Evolutionary conservation across 2,797 vertebrate species (phyloP), one percentile per base, ranked within the genome.

Genomic region (Arrhamphus sclerolepis): DNA sequence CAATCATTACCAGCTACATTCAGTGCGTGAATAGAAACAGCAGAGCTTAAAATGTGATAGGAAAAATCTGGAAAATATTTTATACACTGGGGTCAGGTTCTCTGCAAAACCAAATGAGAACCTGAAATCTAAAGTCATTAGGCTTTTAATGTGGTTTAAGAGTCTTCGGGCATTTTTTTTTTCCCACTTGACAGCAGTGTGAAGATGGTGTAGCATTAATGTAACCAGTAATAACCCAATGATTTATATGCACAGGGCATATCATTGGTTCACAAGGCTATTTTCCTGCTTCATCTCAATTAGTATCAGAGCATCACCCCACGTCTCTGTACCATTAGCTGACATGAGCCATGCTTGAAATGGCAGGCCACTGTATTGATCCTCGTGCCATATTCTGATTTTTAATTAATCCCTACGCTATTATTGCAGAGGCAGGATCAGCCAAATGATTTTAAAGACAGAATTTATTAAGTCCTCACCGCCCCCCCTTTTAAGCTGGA

Each of bases 401-500:
- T n/a, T 46, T 16, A 62, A 50, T 62, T 56, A 48, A 52, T 51
- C 43, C 31, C 43, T 54, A 13, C 31, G n/a, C 24, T 41, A 4
- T 49, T 14, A 41, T 31, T 14, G 21, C 42, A 41, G 28, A 24
- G 28, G 41, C 41, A 16, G 28, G 24, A 49, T 72, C 60, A 43
- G 53, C 7, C 20, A 20, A 54, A 63, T 28, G 53, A 67, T 70
- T 83, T 77, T 41, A 69, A 26, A 60, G 56, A 52, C 57, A 62
- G 42, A 72, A 60, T 74, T 26, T 53, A 58, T 88, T 72, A 85
- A 82, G 80, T 26, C 24, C 24, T 26, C 24, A 26, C 24, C 6
- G 24, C 24, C 24, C 6, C 6, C 6, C 6, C 6, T 6, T 21
- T 21, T 19, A 11, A 18, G n/a, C 62, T 50, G 0, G 29, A 16